Evolutionary conservation across 2,113 vertebrate genomes (phyloP).

Genomic region (Shinisaurus crocodilurus): DNA sequence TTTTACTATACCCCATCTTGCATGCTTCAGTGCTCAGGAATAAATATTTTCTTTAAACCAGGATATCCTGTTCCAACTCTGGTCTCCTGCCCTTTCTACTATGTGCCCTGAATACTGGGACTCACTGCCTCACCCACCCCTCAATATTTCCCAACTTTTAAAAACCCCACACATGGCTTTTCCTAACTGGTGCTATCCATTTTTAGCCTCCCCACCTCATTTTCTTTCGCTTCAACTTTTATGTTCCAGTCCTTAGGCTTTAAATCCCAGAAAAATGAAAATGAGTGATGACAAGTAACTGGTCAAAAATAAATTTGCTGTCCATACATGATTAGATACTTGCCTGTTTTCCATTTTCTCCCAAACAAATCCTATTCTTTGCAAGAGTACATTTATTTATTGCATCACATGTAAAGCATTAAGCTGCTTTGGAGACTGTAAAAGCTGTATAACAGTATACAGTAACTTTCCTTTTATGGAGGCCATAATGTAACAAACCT

Average conservation of each 20-base stretch:
- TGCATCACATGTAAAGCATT: constrained; percentile 32
- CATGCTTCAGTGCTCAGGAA: background rate
- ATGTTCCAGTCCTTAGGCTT: background rate
- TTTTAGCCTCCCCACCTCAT: background rate
- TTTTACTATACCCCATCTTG: no score
- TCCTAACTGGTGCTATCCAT: background rate
- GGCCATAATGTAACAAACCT: constrained; percentile 10
- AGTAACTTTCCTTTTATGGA: constrained; percentile 24
- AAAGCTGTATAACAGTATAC: constrained; percentile 1
- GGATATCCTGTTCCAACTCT: background rate
- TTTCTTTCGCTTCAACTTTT: background rate
- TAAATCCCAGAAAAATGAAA: constrained; percentile 25
- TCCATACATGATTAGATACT: constrained; percentile 14
- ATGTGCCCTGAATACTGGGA: background rate
- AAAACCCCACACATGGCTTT: background rate
- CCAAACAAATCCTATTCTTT: constrained; percentile 24
- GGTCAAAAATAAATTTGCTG: constrained; percentile 9
- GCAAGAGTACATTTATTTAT: constrained; percentile 8
- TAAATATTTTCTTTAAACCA: background rate
- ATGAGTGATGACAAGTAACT: constrained; percentile 15
- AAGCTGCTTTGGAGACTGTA: constrained; percentile 4
- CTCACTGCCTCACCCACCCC: background rate
- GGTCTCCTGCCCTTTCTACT: background rate
- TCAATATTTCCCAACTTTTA: background rate
- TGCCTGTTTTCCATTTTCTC: constrained; percentile 10